phyloP scores from a whole-genome alignment of 2,797 vertebrate species.

The Acanthurus leucopareius region DNA sequence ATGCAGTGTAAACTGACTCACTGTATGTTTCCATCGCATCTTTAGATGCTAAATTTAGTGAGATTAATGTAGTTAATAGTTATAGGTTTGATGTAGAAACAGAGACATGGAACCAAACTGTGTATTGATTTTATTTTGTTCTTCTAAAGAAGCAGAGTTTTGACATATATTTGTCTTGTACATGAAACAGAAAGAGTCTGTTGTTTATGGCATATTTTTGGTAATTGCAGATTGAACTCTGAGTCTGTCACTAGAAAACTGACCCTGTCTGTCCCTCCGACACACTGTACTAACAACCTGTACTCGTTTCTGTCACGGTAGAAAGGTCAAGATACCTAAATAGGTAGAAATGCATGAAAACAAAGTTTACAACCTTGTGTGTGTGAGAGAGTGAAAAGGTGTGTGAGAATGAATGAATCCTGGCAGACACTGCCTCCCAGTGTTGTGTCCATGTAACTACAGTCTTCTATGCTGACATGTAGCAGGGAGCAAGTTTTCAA shows the following conservation, averaged over 20 bases:
- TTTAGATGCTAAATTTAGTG: conserved; percentile 10
- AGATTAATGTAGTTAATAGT: background rate
- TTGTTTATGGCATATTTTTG: background rate
- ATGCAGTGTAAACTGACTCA: conserved; percentile 13
- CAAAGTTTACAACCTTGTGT: conserved; percentile 25
- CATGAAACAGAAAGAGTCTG: too few species aligned
- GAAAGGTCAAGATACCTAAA: background rate
- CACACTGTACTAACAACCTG: conserved; percentile 42
- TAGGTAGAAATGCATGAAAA: conserved; percentile 34
- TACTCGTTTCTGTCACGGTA: conserved; percentile 11
- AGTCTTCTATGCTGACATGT: background rate
- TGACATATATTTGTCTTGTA: background rate
- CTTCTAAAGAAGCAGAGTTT: background rate
- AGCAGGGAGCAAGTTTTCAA: background rate
- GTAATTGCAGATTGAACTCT: conserved; percentile 17
- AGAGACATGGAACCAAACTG: background rate
- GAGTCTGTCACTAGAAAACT: conserved; percentile 8
- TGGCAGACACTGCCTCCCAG: conserved; percentile 65
- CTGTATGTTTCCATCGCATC: background rate
- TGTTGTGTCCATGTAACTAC: conserved; percentile 59
- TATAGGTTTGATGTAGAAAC: background rate
- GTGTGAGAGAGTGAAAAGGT: background rate
- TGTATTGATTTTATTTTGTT: background rate
- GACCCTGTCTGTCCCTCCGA: conserved; percentile 3
- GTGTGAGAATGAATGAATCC: background rate